Evolutionary conservation across 2,797 vertebrate genomes (phyloP).

Genomic region (Gymnothorax javanicus): DNA sequence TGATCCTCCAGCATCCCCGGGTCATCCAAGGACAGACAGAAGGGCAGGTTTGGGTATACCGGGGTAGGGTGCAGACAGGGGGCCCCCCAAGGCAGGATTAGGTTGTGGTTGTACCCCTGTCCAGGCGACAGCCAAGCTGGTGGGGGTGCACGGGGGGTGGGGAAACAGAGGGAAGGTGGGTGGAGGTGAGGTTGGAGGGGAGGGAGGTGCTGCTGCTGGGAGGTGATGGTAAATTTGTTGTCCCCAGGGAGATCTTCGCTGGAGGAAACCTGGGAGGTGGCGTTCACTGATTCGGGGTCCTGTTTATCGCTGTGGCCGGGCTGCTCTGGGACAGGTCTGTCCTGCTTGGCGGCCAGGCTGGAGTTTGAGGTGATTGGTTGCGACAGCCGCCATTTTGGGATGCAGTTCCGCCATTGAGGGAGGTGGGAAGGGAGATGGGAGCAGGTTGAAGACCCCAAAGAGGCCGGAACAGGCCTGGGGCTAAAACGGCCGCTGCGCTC

Average conservation of each 20-base stretch:
- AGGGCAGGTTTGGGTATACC: conserved; percentile 53
- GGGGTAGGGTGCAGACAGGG: conserved; percentile 41
- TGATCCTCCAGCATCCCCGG: conserved; percentile 37
- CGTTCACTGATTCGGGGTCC: conserved; percentile 32
- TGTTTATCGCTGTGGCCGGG: neutral
- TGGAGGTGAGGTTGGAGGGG: neutral
- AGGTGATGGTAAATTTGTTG: neutral
- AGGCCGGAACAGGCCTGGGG: conserved; percentile 31
- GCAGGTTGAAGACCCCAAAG: conserved; percentile 9
- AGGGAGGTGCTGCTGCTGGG: conserved; percentile 24
- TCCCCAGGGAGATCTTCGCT: conserved; percentile 43
- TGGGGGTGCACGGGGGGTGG: conserved; percentile 18
- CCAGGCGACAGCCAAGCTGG: conserved; percentile 54
- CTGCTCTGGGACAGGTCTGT: neutral
- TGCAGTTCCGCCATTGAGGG: conserved; percentile 22
- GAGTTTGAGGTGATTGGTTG: neutral
- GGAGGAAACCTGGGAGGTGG: conserved; percentile 54
- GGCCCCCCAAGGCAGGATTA: conserved; percentile 57
- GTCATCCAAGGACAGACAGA: conserved; percentile 46
- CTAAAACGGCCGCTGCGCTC: too few relatives aligned
- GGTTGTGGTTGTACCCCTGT: conserved; percentile 43
- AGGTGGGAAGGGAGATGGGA: conserved; percentile 1
- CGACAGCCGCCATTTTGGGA: neutral
- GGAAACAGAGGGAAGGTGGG: conserved; percentile 26
- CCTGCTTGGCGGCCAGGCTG: neutral